A percentile compares a stretch with the other conserved stretches of the same genome.
Evolutionary conservation across 2,888 invertebrate genomes (phyloP).

Genomic region (Ectropis crepuscularia): DNA sequence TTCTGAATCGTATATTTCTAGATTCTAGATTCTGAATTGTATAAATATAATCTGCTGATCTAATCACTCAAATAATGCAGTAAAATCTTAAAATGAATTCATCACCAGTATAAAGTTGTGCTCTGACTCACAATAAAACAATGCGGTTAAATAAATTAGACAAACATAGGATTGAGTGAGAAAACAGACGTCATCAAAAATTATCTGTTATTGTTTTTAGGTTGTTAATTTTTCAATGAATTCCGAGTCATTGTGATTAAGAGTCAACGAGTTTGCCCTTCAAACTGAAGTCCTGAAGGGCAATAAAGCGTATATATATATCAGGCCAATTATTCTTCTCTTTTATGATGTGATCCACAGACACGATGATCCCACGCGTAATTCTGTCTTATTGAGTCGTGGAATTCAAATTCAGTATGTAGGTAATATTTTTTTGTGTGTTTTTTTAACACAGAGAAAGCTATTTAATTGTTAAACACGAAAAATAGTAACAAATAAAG

Average conservation of each 20-base stretch:
- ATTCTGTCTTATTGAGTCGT: too few species aligned
- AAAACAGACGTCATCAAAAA: not conserved
- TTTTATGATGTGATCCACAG: not conserved
- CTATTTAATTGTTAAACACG: too few species aligned
- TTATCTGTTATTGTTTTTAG: not conserved
- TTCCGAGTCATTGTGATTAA: not conserved
- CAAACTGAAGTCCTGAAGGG: not conserved
- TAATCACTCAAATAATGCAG: not conserved
- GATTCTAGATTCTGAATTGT: too few species aligned
- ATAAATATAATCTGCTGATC: too few species aligned
- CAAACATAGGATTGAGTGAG: slow-evolving; percentile 13
- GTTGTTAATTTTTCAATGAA: not conserved
- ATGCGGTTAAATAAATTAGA: slow-evolving; percentile 24
- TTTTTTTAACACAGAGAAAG: not conserved
- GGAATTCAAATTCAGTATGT: too few species aligned
- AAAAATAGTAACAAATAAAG: too few species aligned
- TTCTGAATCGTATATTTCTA: too few species aligned
- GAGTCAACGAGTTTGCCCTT: slow-evolving; percentile 3
- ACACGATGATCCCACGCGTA: not conserved
- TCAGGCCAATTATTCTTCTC: not conserved
- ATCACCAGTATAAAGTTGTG: not conserved
- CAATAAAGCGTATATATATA: not conserved
- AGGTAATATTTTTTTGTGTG: not conserved
- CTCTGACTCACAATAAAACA: slow-evolving; percentile 14
- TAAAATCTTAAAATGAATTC: slow-evolving; percentile 13